These are phyloP conservation scores for Tiliacea citrago DNA, from an alignment of 2,888 invertebrate genomes.

Conservation along the genomic window DNA sequence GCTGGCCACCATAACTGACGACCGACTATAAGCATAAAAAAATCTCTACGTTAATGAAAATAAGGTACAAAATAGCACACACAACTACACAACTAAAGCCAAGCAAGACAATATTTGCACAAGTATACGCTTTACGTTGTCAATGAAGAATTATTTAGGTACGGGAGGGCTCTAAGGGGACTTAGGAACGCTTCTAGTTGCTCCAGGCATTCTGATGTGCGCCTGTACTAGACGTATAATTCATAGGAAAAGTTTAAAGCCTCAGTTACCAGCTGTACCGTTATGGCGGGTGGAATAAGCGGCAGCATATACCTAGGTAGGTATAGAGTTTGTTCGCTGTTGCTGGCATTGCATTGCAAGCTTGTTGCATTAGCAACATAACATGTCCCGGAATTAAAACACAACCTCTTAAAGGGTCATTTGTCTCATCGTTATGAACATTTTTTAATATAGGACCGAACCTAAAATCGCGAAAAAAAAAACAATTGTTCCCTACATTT, in stretches of 20 bases:
- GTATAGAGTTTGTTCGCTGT: conserved; percentile 16
- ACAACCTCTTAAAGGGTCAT: too few species aligned
- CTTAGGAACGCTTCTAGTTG: conserved; percentile 29
- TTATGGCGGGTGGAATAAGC: conserved; percentile 9
- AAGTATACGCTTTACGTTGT: conserved; percentile 35
- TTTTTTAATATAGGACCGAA: too few species aligned
- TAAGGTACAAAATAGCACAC: conserved; percentile 4
- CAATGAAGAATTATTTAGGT: conserved; percentile 45
- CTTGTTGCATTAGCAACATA: neutral
- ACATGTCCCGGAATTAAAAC: too few species aligned
- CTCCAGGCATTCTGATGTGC: conserved; percentile 21
- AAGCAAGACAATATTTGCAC: conserved; percentile 14
- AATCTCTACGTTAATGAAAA: neutral
- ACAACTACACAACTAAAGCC: neutral
- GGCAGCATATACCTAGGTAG: neutral
- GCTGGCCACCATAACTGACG: neutral
- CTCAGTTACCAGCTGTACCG: conserved; percentile 34
- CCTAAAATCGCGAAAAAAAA: too few species aligned
- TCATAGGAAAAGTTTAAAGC: conserved; percentile 45
- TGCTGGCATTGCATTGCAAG: neutral
- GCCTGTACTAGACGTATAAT: conserved; percentile 37
- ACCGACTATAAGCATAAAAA: neutral
- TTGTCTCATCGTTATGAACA: too few species aligned
- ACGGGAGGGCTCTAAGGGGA: conserved; percentile 10
- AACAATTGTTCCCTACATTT: too few species aligned